phyloP scores from a whole-genome alignment of 2,113 vertebrate genomes.

The Coptodon rendalli region DNA sequence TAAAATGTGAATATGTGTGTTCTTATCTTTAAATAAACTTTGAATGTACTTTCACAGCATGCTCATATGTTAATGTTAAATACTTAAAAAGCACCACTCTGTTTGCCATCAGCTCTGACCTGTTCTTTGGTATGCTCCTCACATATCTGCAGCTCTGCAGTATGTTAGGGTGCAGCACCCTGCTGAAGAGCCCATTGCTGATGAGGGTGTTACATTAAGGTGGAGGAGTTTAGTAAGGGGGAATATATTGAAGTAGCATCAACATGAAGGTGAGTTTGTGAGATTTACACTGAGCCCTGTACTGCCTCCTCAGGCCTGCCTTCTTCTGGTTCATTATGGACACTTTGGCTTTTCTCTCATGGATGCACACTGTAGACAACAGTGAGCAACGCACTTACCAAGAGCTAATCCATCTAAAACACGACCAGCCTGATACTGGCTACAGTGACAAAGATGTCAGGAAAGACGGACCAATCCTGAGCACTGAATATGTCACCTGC shows the following conservation, averaged over 20 bases:
- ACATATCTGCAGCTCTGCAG: not conserved
- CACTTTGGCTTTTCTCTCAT: not conserved
- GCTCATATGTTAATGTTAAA: not conserved
- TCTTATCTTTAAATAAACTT: not conserved
- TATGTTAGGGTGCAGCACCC: not conserved
- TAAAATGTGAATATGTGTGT: not conserved
- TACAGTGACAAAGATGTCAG: not conserved
- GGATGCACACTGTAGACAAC: not conserved
- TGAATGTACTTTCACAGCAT: not conserved
- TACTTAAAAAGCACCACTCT: not conserved
- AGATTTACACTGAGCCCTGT: not conserved
- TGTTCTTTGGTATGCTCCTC: not conserved
- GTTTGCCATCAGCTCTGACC: not conserved
- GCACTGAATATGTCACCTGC: not conserved
- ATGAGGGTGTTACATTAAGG: rapidly evolving
- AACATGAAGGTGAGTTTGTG: not conserved
- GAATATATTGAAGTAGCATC: rapidly evolving
- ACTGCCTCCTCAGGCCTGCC: not conserved
- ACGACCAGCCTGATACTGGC: not conserved
- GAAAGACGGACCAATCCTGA: not conserved
- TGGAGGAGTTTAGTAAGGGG: not conserved
- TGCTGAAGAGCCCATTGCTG: not conserved
- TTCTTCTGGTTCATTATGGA: not conserved
- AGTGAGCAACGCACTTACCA: not conserved
- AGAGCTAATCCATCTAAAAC: not conserved